phyloP scores from a whole-genome alignment of 2,797 vertebrate species.

The Gephyroberyx darwinii region DNA sequence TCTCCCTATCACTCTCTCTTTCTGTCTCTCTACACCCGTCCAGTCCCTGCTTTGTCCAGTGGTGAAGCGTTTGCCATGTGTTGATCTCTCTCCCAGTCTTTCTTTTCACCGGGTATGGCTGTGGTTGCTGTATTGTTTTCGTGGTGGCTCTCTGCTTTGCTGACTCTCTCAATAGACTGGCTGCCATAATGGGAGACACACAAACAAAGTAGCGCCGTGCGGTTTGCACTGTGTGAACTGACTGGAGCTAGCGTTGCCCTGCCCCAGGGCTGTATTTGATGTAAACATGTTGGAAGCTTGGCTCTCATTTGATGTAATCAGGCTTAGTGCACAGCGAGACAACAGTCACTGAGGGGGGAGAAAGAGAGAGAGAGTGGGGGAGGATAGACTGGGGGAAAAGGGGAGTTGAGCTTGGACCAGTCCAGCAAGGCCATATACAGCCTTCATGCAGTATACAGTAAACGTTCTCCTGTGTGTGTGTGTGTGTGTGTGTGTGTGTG shows the following conservation, averaged over 20 bases:
- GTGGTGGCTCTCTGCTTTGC: neutral
- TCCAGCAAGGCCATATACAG: slow-evolving; percentile 78
- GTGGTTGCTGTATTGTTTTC: slow-evolving; percentile 1
- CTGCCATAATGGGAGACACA: slow-evolving; percentile 34
- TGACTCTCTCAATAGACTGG: slow-evolving; percentile 34
- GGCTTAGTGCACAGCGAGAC: slow-evolving; percentile 62
- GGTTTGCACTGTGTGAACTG: slow-evolving; percentile 59
- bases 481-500: slow-evolving; percentile 33
- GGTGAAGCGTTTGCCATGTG: slow-evolving; percentile 11
- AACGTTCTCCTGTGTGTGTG: slow-evolving; percentile 55
- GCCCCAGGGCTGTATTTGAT: slow-evolving; percentile 75
- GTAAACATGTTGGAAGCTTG: slow-evolving; percentile 71
- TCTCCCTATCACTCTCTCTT: neutral
- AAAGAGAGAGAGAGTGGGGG: slow-evolving; percentile 32
- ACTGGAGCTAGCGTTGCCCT: slow-evolving; percentile 55
- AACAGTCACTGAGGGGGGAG: slow-evolving; percentile 41
- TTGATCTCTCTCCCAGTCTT: neutral
- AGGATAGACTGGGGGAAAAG: slow-evolving; percentile 56
- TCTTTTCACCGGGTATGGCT: neutral
- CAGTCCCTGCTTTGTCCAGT: neutral
- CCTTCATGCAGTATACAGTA: slow-evolving; percentile 74
- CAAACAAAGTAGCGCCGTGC: slow-evolving; percentile 39
- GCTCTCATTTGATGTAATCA: slow-evolving; percentile 72
- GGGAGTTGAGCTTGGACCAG: slow-evolving; percentile 60
- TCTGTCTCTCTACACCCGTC: neutral